A percentile compares a stretch with the other conserved stretches of the same genome.
These are phyloP conservation scores for Cheirogaleus major DNA, from an alignment of 2,797 vertebrate genomes.

Conservation along the genomic window DNA sequence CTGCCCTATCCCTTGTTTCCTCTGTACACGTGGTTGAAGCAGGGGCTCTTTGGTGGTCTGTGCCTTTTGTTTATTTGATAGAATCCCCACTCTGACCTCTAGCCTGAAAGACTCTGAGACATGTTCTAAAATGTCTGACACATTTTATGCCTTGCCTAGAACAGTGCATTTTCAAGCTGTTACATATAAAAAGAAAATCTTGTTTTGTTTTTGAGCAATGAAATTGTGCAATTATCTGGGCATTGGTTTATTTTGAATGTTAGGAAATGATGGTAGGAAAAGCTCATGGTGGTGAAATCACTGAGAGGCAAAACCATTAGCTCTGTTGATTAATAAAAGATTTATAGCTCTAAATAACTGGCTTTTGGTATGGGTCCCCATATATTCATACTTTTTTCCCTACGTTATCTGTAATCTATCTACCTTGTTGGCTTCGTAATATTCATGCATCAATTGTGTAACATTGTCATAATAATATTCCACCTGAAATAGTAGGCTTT, in stretches of 20 bases:
- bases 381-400: slow-evolving; percentile 23
- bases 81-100: neutral
- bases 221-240: slow-evolving; percentile 67
- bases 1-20: neutral
- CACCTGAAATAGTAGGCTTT: neutral
- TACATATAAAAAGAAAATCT: slow-evolving; percentile 54
- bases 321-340: slow-evolving; percentile 39
- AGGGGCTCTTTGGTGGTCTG: neutral
- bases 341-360: slow-evolving; percentile 7
- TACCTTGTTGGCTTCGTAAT: neutral
- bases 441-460: neutral
- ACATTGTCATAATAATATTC: neutral
- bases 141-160: slow-evolving; percentile 28
- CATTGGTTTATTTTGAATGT: slow-evolving; percentile 67
- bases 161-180: slow-evolving; percentile 60
- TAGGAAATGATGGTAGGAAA: slow-evolving; percentile 71
- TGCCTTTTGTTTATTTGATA: slow-evolving; percentile 25
- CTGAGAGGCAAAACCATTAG: slow-evolving; percentile 28
- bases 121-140: slow-evolving; percentile 36
- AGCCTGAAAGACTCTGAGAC: neutral
- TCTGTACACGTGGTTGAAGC: neutral
- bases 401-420: neutral
- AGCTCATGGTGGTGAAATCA: slow-evolving; percentile 31
- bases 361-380: neutral
- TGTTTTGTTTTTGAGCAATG: slow-evolving; percentile 57